Conservation (phyloP, 2,797 vertebrate genomes). For the Phylloscopus collybita region DNA sequence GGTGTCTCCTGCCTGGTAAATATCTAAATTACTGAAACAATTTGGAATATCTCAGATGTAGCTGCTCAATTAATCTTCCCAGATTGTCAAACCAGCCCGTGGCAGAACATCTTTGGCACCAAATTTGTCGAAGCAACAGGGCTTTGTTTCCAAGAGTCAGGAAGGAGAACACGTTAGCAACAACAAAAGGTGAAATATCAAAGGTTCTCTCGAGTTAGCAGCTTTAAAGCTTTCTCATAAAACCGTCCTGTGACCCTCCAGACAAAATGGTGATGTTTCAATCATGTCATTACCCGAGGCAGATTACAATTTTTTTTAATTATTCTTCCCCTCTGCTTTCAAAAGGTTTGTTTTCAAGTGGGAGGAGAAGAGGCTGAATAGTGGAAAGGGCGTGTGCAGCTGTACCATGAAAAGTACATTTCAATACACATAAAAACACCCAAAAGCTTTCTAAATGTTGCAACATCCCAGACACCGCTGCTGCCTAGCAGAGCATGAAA, state of each 20-base stretch:
- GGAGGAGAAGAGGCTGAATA: conserved; percentile 48
- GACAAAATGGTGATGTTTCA: conserved; percentile 70
- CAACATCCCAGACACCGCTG: background rate
- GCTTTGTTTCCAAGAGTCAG: conserved; percentile 51
- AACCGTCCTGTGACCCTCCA: conserved; percentile 35
- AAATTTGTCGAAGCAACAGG: conserved; percentile 24
- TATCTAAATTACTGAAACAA: background rate
- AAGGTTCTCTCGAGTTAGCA: conserved; percentile 54
- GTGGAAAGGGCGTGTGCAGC: conserved; percentile 51
- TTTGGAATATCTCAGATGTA: conserved; percentile 20
- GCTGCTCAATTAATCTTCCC: conserved; percentile 25
- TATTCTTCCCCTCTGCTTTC: conserved; percentile 64
- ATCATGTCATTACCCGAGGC: conserved; percentile 64
- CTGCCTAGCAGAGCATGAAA: background rate
- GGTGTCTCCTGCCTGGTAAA: conserved; percentile 6
- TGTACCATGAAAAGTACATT: conserved; percentile 34
- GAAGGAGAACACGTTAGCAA: conserved; percentile 15
- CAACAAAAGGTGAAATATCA: conserved; percentile 63
- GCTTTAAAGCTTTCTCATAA: conserved; percentile 69
- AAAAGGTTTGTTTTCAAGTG: conserved; percentile 56
- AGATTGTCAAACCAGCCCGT: conserved; percentile 19
- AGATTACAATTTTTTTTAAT: conserved; percentile 53
- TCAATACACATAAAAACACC: conserved; percentile 44
- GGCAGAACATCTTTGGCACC: conserved; percentile 27
- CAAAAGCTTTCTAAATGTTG: conserved; percentile 38